These are phyloP conservation scores for Coryphaenoides rupestris DNA, from an alignment of 2,113 vertebrate species.

Conservation along the genomic window DNA sequence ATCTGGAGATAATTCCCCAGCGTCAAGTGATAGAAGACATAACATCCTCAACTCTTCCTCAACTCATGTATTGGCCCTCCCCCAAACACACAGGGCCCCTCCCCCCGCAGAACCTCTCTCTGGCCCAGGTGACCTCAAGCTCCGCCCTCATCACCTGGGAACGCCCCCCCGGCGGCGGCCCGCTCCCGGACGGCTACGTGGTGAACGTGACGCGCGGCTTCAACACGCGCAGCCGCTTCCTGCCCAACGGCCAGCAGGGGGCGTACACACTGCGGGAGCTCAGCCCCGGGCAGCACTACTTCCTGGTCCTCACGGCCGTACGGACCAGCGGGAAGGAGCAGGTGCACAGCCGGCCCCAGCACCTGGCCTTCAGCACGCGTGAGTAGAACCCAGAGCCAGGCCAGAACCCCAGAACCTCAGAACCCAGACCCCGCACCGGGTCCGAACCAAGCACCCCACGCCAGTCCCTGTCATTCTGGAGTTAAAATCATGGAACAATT, in stretches of 20 bases:
- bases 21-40: no score
- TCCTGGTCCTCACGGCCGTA: slow-evolving; percentile 79
- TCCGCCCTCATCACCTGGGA: slow-evolving; percentile 85
- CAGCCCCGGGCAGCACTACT: slow-evolving; percentile 80
- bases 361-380: slow-evolving; percentile 85
- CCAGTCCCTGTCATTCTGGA: no score
- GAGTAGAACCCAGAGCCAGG: no score
- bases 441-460: no score
- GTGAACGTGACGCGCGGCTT: slow-evolving; percentile 87
- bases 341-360: slow-evolving; percentile 81
- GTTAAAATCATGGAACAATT: no score
- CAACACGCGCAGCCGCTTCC: slow-evolving; percentile 87
- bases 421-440: no score
- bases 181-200: slow-evolving; percentile 83
- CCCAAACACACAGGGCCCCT: slow-evolving; percentile 76
- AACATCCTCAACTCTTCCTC: no score
- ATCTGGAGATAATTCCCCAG: no score
- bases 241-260: slow-evolving; percentile 80
- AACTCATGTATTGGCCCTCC: no score
- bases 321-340: slow-evolving; percentile 78
- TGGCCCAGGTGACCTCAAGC: slow-evolving; percentile 77
- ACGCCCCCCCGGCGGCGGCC: slow-evolving; percentile 44
- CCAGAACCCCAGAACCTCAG: no score
- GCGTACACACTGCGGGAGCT: slow-evolving; percentile 85
- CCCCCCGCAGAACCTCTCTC: slow-evolving; percentile 85